Conservation (phyloP, 2,797 vertebrate genomes). For the Lophius americanus region DNA sequence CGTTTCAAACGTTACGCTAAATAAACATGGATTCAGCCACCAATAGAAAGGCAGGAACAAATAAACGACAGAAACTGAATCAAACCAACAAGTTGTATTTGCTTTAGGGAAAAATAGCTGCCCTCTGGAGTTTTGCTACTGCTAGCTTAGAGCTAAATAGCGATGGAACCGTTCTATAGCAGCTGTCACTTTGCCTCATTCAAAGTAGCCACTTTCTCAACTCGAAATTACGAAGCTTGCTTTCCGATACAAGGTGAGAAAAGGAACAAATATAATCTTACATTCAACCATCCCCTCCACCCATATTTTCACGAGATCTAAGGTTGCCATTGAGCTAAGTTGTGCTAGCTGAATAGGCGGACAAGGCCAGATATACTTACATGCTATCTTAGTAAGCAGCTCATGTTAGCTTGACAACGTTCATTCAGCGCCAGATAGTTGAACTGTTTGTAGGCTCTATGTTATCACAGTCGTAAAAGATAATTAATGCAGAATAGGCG, state of each 20-base stretch:
- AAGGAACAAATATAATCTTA: neutral
- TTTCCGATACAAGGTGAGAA: neutral
- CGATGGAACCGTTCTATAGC: conserved; percentile 20
- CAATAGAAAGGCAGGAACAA: neutral
- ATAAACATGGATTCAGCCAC: neutral
- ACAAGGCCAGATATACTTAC: conserved; percentile 67
- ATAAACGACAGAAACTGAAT: neutral
- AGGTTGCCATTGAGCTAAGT: conserved; percentile 9
- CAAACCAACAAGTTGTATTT: neutral
- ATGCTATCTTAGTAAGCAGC: conserved; percentile 42
- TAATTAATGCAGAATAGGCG: accelerated
- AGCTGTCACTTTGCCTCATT: conserved; percentile 54
- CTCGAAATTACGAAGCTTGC: neutral
- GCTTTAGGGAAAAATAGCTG: conserved; percentile 8
- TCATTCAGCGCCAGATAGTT: conserved; percentile 9
- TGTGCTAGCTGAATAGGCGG: conserved; percentile 30
- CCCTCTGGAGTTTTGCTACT: conserved; percentile 20
- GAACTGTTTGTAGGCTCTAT: accelerated
- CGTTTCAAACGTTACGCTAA: neutral
- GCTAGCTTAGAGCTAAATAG: conserved; percentile 51
- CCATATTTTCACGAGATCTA: conserved; percentile 4
- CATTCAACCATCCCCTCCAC: neutral
- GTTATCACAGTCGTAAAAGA: accelerated
- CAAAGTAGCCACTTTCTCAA: neutral
- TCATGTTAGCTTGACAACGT: conserved; percentile 23